Base-by-base conservation (phyloP, 2,113 vertebrate genomes). In the Antigone vipio region DNA sequence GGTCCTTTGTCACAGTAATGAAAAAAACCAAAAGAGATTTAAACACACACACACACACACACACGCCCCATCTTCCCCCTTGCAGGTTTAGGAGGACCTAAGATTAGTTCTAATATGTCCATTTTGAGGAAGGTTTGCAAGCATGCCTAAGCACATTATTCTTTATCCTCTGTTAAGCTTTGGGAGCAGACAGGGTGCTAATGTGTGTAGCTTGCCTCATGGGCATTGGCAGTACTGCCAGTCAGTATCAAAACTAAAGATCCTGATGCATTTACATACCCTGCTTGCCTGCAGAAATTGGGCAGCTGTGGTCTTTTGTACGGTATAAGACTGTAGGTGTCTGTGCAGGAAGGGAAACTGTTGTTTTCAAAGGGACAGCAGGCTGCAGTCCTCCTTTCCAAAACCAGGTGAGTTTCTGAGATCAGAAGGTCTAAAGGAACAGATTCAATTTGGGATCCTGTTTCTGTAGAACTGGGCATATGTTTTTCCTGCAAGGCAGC, bases 401-500 rank as follows among this genome's bases (percentile, higher is more conserved):
- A 71, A 91, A 38, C 23, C 38, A 14, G 1, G 20, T 82, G 49
- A 18, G 15, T 89, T 85, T 95, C 73, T 59, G 52, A 66, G 60
- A 72, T 74, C 35, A 32, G 4, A 52, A 87, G 3, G 15, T 64
- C 35, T 93, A 15, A 79, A 89, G 66, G 29, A 91, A 9, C n/a
- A 64, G 26, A 40, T 82, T 85, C 26, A 53, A 0, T 80, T 27
- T 92, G 53, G 9, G 8, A 1, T 60, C 7, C 30, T 63, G 32
- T 71, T 78, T 78, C 74, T 82, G 32, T 73, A 69, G 58, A 64
- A 40, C 7, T 18, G 59, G 16, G 18, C 16, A 13, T 80, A 6
- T 76, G 67, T 47, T 92, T 82, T 92, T 79, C n/a, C 38, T 91
- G n/a, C 23, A 63, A 64, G 50, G 45, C 63, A 79, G 63, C 62